Evolutionary conservation across 2,797 vertebrate species (phyloP), one percentile per base, ranked within the genome.

Genomic region (Capromys pilorides): DNA sequence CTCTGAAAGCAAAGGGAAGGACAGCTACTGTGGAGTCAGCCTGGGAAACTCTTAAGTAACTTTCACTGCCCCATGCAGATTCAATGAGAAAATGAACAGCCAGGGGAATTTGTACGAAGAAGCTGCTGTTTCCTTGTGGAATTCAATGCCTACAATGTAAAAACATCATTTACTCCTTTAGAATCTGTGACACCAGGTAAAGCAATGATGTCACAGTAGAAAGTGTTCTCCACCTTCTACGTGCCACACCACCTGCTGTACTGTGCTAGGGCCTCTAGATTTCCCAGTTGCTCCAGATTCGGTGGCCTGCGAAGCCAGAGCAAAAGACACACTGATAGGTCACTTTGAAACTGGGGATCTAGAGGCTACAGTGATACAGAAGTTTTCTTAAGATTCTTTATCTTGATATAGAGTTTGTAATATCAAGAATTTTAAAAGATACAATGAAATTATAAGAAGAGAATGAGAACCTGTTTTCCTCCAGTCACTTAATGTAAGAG

Each of bases 11-110:
- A 66, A 61, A 6, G 2, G 59, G 21, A 61, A 61, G 59, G 6
- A 24, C 2, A 21, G 64, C 28, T 66, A 66, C 28, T 0, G 0
- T 0, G 95, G 97, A 64, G 1, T 90, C 86, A 96, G 90, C 85
- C 90, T 98, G 73, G 75, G 92, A 41, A 84, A 95, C 81, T 98
- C n/a, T n/a, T n/a, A n/a, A n/a, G 94, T 96, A 97, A 97, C 2
- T 49, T 16, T 64, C 18, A 36, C 66, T 45, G 4, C 24, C 49
- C 16, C 26, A 49, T 7, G 21, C 41, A 54, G 22, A 19, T 26
- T 61, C 22, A 24, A 10, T 61, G 24, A 24, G 61, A 26, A 61
- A 61, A 61, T 10, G 61, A 61, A 61, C 26, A 22, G 7, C 22
- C 6, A 61, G 61, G 9, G 22, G 61, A 0, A 26, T 36, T 71